These are phyloP conservation scores for Grallaria varia DNA, from an alignment of 2,113 vertebrate species.

Conservation along the genomic window DNA sequence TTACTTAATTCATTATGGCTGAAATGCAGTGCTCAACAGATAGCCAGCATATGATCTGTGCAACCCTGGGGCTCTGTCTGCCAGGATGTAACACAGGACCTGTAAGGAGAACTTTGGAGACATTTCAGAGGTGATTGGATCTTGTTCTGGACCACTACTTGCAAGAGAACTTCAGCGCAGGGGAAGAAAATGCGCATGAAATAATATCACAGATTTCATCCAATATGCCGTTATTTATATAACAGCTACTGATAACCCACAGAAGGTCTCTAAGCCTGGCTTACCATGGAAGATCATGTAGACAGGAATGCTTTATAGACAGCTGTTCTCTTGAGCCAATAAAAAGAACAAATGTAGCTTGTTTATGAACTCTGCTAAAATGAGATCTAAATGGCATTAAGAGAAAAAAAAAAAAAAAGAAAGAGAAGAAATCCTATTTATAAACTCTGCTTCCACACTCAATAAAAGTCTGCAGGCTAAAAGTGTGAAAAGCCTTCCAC, in stretches of 20 bases:
- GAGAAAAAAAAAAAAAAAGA: not conserved
- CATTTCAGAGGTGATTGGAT: not conserved
- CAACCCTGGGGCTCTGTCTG: not conserved
- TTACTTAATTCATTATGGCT: conserved; percentile 36
- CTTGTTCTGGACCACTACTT: not conserved
- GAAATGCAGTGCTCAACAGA: not conserved
- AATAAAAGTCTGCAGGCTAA: conserved; percentile 51
- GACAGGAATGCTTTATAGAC: conserved; percentile 48
- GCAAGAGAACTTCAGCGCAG: not conserved
- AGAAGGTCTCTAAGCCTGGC: not conserved
- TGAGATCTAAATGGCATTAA: conserved; percentile 41
- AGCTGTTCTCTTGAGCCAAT: conserved; percentile 45
- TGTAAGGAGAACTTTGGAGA: not conserved
- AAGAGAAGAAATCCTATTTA: conserved; percentile 14
- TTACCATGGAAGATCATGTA: not conserved
- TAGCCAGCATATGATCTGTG: not conserved
- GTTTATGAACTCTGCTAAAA: conserved; percentile 59
- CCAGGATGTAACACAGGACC: not conserved
- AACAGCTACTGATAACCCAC: conserved; percentile 31
- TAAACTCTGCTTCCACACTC: conserved; percentile 41
- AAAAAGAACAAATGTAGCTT: conserved; percentile 44
- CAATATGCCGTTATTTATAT: conserved; percentile 18
- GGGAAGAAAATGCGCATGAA: not conserved
- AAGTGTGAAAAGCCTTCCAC: conserved; percentile 44
- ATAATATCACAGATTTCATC: not conserved